These are phyloP conservation scores for Drosophila kikkawai DNA, from an alignment of 1,140 invertebrate species.

Conservation along the genomic window DNA sequence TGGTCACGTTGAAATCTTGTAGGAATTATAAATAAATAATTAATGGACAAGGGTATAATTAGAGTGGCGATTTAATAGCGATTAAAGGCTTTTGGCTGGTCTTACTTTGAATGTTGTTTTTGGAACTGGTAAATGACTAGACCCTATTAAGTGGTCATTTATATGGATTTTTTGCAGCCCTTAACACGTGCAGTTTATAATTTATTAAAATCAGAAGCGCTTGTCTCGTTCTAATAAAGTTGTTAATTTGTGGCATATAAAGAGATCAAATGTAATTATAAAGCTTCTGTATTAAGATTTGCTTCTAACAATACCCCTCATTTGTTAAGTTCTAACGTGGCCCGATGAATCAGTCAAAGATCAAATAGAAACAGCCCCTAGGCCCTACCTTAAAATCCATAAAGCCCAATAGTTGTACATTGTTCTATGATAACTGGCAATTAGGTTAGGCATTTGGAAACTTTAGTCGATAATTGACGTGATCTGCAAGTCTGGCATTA, in stretches of 20 bases:
- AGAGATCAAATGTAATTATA: background rate
- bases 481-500: constrained; percentile 8
- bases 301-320: constrained; percentile 2
- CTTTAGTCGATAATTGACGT: constrained; percentile 15
- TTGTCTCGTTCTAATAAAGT: background rate
- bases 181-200: background rate
- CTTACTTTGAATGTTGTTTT: background rate
- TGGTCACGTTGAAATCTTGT: background rate
- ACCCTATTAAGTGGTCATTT: background rate
- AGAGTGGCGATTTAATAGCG: background rate
- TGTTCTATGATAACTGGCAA: constrained; percentile 7
- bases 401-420: constrained; percentile 1
- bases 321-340: background rate
- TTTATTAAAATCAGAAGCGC: background rate
- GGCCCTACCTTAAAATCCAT: constrained; percentile 8
- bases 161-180: background rate
- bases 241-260: background rate
- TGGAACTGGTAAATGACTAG: background rate
- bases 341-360: constrained; percentile 3
- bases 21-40: constrained; percentile 3
- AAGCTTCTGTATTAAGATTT: background rate
- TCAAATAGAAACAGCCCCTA: background rate
- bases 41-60: background rate
- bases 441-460: constrained; percentile 6
- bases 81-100: background rate